These are phyloP conservation scores for Plutomurus gul DNA, from an alignment of 1,140 invertebrate genomes.

Conservation along the genomic window DNA sequence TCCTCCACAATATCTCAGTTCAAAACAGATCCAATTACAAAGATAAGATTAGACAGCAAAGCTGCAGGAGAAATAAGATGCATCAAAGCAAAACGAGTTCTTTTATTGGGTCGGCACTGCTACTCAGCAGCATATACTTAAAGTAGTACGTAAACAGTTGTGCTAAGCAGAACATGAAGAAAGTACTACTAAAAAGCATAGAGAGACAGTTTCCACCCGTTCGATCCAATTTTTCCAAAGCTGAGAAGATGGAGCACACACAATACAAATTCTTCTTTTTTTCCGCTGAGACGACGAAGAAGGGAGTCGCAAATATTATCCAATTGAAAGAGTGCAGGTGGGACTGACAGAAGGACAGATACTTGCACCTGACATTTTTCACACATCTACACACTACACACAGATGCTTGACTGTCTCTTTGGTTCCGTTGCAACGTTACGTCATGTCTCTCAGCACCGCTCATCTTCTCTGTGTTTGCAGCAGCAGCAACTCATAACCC, in stretches of 20 bases:
- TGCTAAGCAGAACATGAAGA: too few species aligned
- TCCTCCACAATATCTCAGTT: too few species aligned
- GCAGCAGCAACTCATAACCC: neutral
- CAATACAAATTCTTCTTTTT: neutral
- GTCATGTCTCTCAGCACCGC: slow-evolving; percentile 17
- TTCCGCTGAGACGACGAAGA: neutral
- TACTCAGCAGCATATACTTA: too few species aligned
- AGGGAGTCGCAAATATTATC: slow-evolving; percentile 18
- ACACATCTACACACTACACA: slow-evolving; percentile 15
- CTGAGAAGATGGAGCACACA: neutral
- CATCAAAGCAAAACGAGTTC: too few species aligned
- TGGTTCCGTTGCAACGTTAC: neutral
- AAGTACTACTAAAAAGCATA: too few species aligned
- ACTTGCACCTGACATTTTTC: slow-evolving; percentile 28
- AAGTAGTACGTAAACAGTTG: too few species aligned
- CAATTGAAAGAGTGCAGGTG: slow-evolving; percentile 28
- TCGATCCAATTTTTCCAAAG: neutral
- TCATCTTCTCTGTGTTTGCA: too few species aligned
- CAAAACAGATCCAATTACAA: too few species aligned
- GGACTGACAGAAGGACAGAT: slow-evolving; percentile 23
- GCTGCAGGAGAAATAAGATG: too few species aligned
- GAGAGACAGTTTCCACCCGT: too few species aligned
- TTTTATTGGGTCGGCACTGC: too few species aligned
- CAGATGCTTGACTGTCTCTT: slow-evolving; percentile 9
- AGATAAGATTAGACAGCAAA: too few species aligned